Conservation (phyloP, 2,113 vertebrate species). For the Condylura cristata region DNA sequence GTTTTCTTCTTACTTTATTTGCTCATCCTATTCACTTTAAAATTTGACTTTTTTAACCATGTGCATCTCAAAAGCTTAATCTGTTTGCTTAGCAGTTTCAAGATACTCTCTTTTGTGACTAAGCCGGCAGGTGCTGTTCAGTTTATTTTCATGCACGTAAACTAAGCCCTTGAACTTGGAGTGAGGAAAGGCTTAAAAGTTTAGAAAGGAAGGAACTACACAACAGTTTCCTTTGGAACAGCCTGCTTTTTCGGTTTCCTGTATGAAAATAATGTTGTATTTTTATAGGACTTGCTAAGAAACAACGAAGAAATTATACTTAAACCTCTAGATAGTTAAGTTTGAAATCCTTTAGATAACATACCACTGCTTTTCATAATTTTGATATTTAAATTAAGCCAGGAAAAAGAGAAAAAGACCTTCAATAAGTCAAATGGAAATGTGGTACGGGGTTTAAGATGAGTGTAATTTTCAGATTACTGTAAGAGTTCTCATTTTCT, state of each 20-base stretch:
- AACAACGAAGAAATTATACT: conserved; percentile 73
- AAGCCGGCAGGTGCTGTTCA: conserved; percentile 71
- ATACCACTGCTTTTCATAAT: conserved; percentile 47
- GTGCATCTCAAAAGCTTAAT: conserved; percentile 42
- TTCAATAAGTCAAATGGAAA: conserved; percentile 39
- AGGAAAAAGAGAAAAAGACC: conserved; percentile 44
- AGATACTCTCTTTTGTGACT: conserved; percentile 65
- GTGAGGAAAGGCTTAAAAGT: conserved; percentile 61
- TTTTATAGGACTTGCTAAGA: conserved; percentile 64
- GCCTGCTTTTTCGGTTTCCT: conserved; percentile 73
- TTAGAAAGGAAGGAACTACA: conserved; percentile 76
- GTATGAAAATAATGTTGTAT: conserved; percentile 66
- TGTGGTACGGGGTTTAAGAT: conserved; percentile 1
- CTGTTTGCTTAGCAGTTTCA: conserved; percentile 52
- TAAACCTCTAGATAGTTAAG: conserved; percentile 9
- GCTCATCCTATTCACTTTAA: neutral
- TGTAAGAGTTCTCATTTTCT: conserved; percentile 7
- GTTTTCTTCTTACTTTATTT: conserved; percentile 20
- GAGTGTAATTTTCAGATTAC: conserved; percentile 12
- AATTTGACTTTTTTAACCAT: neutral
- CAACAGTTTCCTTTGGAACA: conserved; percentile 73
- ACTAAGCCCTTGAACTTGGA: conserved; percentile 73
- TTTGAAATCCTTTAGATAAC: conserved; percentile 30
- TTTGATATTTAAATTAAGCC: conserved; percentile 53
- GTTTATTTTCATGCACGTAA: conserved; percentile 73